A percentile compares a stretch with the other conserved stretches of the same genome.
These are phyloP conservation scores for Marmota flaviventris DNA, from an alignment of 2,113 vertebrate genomes.

Conservation along the genomic window DNA sequence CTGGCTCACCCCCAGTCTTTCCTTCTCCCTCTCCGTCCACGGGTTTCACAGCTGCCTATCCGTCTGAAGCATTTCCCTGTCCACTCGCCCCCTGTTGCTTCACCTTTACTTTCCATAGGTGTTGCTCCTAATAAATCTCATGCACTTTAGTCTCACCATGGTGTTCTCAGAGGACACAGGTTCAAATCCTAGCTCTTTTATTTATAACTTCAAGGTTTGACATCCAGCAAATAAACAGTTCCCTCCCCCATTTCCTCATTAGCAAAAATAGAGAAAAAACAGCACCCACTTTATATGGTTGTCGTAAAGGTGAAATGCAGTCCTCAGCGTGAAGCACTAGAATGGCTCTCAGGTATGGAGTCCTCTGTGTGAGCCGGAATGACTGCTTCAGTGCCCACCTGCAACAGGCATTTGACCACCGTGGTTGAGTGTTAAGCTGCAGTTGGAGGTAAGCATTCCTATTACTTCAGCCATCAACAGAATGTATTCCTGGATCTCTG, in stretches of 20 bases:
- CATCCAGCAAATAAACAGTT: not conserved
- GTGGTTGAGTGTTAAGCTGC: not conserved
- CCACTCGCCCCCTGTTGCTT: not conserved
- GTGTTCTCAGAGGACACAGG: not conserved
- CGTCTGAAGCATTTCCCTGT: not conserved
- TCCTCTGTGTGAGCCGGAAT: no score
- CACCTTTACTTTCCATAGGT: not conserved
- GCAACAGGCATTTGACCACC: not conserved
- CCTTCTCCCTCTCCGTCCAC: not conserved
- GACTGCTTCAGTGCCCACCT: not conserved
- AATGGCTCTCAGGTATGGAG: fast-evolving
- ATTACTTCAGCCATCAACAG: not conserved
- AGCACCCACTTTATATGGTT: not conserved
- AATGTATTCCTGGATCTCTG: not conserved
- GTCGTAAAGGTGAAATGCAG: not conserved
- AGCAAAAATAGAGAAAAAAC: not conserved
- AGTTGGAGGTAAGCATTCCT: not conserved
- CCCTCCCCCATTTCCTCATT: not conserved
- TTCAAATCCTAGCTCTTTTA: not conserved
- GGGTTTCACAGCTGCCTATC: not conserved
- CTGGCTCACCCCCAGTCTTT: no score
- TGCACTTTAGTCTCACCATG: not conserved
- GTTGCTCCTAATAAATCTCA: not conserved
- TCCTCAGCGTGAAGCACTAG: not conserved
- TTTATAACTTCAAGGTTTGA: not conserved